A percentile compares a stretch with the other conserved stretches of the same genome.
These are phyloP conservation scores for Acanthosoma haemorrhoidale DNA, from an alignment of 2,888 invertebrate species.

Conservation along the genomic window DNA sequence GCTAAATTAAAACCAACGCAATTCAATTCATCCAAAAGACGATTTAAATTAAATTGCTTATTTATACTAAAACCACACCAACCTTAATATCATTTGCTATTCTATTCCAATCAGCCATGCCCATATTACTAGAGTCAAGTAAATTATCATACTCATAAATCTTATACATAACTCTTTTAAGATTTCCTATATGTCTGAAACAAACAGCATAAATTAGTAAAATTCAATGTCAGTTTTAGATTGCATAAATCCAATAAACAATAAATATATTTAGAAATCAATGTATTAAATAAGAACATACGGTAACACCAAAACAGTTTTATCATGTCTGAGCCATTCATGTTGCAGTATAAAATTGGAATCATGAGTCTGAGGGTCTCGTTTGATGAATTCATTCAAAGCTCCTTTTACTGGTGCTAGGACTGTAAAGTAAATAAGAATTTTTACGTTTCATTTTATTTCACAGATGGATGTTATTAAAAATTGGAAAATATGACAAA, in stretches of 20 bases:
- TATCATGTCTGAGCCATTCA: constrained; percentile 34
- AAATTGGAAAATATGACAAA: no score
- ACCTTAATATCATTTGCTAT: constrained; percentile 86
- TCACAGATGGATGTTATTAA: no score
- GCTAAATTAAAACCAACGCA: no score
- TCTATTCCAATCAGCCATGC: constrained; percentile 79
- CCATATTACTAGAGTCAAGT: constrained; percentile 91
- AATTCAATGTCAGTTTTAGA: neutral
- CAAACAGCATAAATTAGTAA: neutral
- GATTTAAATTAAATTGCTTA: no score
- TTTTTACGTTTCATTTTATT: no score
- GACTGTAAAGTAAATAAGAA: constrained; percentile 50
- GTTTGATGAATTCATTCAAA: constrained; percentile 63
- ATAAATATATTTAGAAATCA: neutral
- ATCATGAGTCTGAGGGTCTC: constrained; percentile 82
- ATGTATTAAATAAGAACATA: constrained; percentile 43
- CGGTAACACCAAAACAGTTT: constrained; percentile 56
- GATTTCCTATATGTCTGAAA: constrained; percentile 37
- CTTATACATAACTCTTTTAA: constrained; percentile 62
- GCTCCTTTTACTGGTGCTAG: constrained; percentile 66
- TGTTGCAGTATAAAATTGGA: constrained; percentile 49
- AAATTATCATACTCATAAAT: constrained; percentile 81
- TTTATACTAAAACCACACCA: no score
- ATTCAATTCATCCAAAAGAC: no score
- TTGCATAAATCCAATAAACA: neutral